phyloP scores from a whole-genome alignment of 2,888 invertebrate genomes.

The Molanna angustata region DNA sequence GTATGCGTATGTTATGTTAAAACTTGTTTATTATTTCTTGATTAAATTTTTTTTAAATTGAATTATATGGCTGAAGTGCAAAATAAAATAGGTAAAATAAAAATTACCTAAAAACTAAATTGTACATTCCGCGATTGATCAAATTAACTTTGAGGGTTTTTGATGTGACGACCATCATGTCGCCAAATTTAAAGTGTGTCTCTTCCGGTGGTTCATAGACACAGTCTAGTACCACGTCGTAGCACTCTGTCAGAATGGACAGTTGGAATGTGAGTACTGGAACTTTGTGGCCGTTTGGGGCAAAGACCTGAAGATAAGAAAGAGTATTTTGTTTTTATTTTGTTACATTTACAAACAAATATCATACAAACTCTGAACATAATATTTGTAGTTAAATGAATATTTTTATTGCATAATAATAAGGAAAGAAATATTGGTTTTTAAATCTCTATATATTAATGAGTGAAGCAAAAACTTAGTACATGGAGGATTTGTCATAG shows the following conservation, averaged over 20 bases:
- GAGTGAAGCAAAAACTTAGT: too few relatives aligned
- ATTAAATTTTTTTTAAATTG: background rate
- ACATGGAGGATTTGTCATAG: too few relatives aligned
- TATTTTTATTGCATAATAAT: too few relatives aligned
- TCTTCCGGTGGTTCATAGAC: constrained; percentile 9
- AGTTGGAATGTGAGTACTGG: background rate
- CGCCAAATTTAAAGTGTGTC: constrained; percentile 17
- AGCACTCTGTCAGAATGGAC: too few relatives aligned
- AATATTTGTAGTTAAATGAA: too few relatives aligned
- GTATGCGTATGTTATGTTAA: too few relatives aligned
- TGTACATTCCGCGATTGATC: constrained; percentile 9
- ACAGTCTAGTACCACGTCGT: constrained; percentile 17
- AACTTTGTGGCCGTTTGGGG: background rate
- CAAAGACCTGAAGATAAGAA: too few relatives aligned
- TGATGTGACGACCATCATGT: constrained; percentile 3
- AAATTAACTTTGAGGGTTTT: constrained; percentile 1
- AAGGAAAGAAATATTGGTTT: too few relatives aligned
- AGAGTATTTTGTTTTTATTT: too few relatives aligned
- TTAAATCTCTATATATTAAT: too few relatives aligned
- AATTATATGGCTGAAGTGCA: background rate
- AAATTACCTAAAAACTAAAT: constrained; percentile 15
- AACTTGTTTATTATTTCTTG: background rate
- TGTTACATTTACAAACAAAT: too few relatives aligned
- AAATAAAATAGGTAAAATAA: background rate
- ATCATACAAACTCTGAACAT: too few relatives aligned